phyloP scores from a whole-genome alignment of 2,797 vertebrate genomes.

The Gymnothorax javanicus region DNA sequence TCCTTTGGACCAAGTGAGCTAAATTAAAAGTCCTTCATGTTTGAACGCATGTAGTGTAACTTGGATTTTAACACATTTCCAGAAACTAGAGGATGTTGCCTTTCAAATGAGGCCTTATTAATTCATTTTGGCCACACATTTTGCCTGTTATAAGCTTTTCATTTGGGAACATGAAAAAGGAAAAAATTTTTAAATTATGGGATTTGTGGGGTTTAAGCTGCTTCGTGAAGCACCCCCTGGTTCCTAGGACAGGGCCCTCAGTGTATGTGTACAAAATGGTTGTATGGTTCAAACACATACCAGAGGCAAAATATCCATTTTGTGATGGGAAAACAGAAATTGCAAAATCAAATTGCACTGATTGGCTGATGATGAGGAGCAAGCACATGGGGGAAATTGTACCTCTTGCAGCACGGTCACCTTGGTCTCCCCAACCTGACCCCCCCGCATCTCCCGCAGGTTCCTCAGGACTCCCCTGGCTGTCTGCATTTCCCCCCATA shows the following conservation, averaged over 20 bases:
- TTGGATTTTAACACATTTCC: no score
- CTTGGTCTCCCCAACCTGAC: constrained; percentile 48
- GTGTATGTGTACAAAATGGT: background rate
- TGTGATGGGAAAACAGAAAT: background rate
- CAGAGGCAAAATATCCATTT: background rate
- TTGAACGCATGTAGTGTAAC: no score
- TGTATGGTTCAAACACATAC: background rate
- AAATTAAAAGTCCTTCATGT: no score
- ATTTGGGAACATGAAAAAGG: no score
- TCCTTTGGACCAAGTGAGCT: no score
- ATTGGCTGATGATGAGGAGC: background rate
- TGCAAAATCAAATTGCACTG: background rate
- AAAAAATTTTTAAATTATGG: no score
- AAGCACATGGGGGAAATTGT: constrained; percentile 34
- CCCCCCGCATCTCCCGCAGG: constrained; percentile 59
- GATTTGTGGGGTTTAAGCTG: no score
- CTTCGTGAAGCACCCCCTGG: no score
- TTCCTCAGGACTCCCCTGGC: constrained; percentile 63
- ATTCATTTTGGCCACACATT: no score
- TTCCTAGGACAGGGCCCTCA: background rate
- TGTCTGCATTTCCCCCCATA: constrained; percentile 67
- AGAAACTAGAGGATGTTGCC: no score
- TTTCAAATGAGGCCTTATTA: no score
- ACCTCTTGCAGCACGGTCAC: constrained; percentile 59
- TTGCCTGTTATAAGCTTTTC: no score